phyloP scores from a whole-genome alignment of 2,888 invertebrate species.

The Crocallis elinguaria region DNA sequence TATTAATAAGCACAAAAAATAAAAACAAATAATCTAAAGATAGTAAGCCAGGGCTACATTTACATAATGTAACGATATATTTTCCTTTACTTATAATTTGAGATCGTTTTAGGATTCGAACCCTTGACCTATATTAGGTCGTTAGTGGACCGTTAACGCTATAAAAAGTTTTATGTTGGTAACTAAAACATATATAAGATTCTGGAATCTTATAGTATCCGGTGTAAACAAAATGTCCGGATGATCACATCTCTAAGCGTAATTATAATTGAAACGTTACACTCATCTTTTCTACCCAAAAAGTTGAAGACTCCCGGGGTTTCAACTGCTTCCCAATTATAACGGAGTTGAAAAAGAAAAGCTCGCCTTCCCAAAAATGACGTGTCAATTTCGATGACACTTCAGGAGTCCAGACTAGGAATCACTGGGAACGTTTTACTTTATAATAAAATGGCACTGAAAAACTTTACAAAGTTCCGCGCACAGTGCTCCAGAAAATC shows the following conservation, averaged over 20 bases:
- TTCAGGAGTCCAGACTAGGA: slow-evolving; percentile 13
- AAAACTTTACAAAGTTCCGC: slow-evolving; percentile 1
- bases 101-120: too few relatives aligned
- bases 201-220: too few relatives aligned
- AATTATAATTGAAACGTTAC: slow-evolving; percentile 23
- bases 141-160: too few relatives aligned
- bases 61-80: too few relatives aligned
- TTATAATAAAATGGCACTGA: slow-evolving; percentile 8
- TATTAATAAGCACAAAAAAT: too few relatives aligned
- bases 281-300: slow-evolving; percentile 16
- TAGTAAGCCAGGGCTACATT: too few relatives aligned
- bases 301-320: slow-evolving; percentile 16
- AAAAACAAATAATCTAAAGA: too few relatives aligned
- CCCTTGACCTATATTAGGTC: too few relatives aligned
- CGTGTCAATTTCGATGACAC: slow-evolving; percentile 30
- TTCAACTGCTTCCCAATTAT: slow-evolving; percentile 27
- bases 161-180: too few relatives aligned
- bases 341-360: slow-evolving; percentile 22
- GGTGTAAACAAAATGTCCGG: not conserved
- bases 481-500: not conserved
- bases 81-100: too few relatives aligned
- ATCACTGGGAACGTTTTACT: slow-evolving; percentile 13
- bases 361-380: slow-evolving; percentile 25
- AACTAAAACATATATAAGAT: too few relatives aligned
- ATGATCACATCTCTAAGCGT: slow-evolving; percentile 3